Evolutionary conservation across 2,888 invertebrate genomes (phyloP), one percentile per base, ranked within the genome.

Genomic region (Dromius quadrimaculatus): DNA sequence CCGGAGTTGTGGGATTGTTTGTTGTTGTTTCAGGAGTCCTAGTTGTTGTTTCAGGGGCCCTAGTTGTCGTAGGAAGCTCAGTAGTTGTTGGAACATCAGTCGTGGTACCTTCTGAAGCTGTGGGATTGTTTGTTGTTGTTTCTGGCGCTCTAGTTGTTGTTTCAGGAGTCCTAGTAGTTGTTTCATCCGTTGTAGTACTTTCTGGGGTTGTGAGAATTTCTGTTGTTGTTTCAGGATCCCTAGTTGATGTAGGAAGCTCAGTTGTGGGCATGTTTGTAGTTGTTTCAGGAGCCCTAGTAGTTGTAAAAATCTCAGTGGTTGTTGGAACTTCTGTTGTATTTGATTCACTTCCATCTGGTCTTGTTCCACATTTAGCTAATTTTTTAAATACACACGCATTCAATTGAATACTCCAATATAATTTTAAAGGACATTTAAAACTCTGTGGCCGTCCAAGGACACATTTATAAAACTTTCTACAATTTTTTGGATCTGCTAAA

Each of bases 391-490:
- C 11, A 36, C 59, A 59, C 11, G 4, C 28, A 8, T 11, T 11
- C 20, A 9, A 6, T 19, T 59, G 20, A 3, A 19, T 5, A 36
- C 20, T 36, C 59, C 59, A 59, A n/a, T 59, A 34, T 6, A 20
- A 20, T 5, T 20, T 11, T 0, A 19, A 19, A 1, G 59, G 59
- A 19, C 59, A 59, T 19, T 9, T 13, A 4, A 59, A n/a, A 34
- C n/a, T 13, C 11, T 36, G 36, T 9, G 65, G 13, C 54, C 71
- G 15, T 57, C 65, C 11, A 69, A 4, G n/a, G 5, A n/a, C 4
- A 34, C 73, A 73, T 41, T 69, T 59, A 28, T 70, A 72, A 43
- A 64, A 73, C 9, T 50, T 61, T 13, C 54, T 61, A 20, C 73
- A 73, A 20, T 71, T 65, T 11, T 65, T 19, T 5, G 71, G 22